phyloP scores from a whole-genome alignment of 2,113 vertebrate genomes.

The Hypocryptadius cinnamomeus region DNA sequence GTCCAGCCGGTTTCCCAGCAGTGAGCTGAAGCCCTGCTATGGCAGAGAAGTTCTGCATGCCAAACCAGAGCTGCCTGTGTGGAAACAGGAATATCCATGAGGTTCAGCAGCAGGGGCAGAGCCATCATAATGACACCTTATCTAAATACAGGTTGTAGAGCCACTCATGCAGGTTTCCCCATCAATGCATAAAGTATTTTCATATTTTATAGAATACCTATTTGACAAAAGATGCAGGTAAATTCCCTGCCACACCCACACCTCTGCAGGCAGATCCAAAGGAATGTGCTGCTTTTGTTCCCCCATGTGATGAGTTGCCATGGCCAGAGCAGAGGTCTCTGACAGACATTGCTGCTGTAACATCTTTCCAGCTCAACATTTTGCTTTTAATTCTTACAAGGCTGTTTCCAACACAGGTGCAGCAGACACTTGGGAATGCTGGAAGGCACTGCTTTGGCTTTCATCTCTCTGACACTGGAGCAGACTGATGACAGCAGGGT shows the following conservation, averaged over 20 bases:
- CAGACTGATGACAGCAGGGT: not conserved
- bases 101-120: not conserved
- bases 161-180: not conserved
- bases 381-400: not conserved
- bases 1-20: not conserved
- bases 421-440: not conserved
- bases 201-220: not conserved
- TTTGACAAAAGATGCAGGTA: not conserved
- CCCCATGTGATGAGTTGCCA: not conserved
- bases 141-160: not conserved
- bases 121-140: not conserved
- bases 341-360: not conserved
- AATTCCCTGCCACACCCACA: not conserved
- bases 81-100: not conserved
- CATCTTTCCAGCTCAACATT: not conserved
- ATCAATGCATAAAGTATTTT: not conserved
- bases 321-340: not conserved
- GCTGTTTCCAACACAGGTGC: not conserved
- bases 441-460: not conserved
- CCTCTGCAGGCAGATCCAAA: not conserved
- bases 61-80: not conserved
- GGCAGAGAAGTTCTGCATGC: not conserved
- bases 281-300: not conserved
- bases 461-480: not conserved
- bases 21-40: not conserved